A percentile compares a stretch with the other conserved stretches of the same genome.
Evolutionary conservation across 2,888 invertebrate species (phyloP).

Genomic region (Cheilosia vernalis): DNA sequence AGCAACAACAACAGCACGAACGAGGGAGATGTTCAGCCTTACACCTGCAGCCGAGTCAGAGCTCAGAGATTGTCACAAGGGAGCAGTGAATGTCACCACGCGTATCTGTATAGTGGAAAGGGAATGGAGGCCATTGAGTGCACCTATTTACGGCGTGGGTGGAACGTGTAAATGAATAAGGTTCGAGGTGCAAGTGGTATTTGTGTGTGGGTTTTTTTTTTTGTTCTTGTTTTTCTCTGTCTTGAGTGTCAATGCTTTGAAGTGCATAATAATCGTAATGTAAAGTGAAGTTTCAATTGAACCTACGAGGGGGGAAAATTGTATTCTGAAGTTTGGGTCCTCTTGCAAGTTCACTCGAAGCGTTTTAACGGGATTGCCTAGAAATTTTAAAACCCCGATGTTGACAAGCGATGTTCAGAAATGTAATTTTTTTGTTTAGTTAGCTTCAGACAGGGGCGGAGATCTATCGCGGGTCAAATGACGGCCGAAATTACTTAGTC

Average conservation of each 20-base stretch:
- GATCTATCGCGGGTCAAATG: too few species aligned
- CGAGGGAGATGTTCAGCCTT: conserved; percentile 23
- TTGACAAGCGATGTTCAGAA: too few species aligned
- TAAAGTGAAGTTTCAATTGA: conserved; percentile 30
- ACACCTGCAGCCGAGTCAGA: conserved; percentile 54
- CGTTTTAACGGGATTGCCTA: too few species aligned
- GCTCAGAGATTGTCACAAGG: conserved; percentile 31
- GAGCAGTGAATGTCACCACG: conserved; percentile 37
- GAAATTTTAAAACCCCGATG: too few species aligned
- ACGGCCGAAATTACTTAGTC: too few species aligned
- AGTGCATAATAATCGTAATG: conserved; percentile 31
- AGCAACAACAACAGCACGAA: conserved; percentile 10
- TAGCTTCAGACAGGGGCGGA: too few species aligned
- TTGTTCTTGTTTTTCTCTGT: conserved; percentile 1
- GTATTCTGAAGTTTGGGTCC: too few species aligned
- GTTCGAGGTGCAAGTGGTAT: conserved; percentile 17
- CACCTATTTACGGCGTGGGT: conserved; percentile 35
- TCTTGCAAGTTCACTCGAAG: too few species aligned
- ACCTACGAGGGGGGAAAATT: too few species aligned
- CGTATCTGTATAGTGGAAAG: background rate
- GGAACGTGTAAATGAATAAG: conserved; percentile 56
- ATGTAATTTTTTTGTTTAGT: too few species aligned
- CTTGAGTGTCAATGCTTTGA: conserved; percentile 49
- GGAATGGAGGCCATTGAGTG: conserved; percentile 46
- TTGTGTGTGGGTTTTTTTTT: background rate